Base-by-base conservation (phyloP, 2,888 invertebrate genomes). In the Folsomia manolachei region DNA sequence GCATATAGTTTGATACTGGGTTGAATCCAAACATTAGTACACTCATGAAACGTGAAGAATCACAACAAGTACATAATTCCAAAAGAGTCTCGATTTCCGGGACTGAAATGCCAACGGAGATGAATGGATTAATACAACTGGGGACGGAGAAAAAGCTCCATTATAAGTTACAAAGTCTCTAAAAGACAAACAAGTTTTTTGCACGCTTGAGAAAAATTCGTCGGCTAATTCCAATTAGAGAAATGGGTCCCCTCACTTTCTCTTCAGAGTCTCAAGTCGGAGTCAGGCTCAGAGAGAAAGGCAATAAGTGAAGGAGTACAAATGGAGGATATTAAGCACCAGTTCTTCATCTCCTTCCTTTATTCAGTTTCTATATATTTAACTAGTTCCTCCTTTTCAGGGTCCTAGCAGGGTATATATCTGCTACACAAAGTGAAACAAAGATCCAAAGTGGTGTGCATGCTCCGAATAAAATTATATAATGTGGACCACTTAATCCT, bases 171-270 rank as follows among this genome's bases (percentile, higher is more conserved):
- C 23, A 66, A 66, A 66, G 52, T 66, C 52, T 39, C 66, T 27
- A 51, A 39, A 66, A 66, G 66, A 51, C 19, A 24, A 52, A 51
- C 52, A 56, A 53, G 26, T 56, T 67, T n/a, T 60, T 67, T 67
- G 21, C 67, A 23, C 53, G 18, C n/a, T n/a, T n/a, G 56, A 60
- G 51, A 66, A 66, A 51, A 66, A 56, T 67, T 67, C 53, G 4
- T 53, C 56, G 18, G 25, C 60, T 67, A 67, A 66, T 66, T 66
- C 67, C 67, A 67, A 67, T 67, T 67, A 67, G 67, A 67, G 67
- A 67, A 67, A 67, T 67, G 67, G 25, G 67, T 25, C 21, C 14
- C 21, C 9, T 21, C 21, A 23, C 24, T 24, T 24, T 62, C 62
- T 62, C 62, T 62, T 11, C 62, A 2, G n/a, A n/a, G n/a, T n/a